Evolutionary conservation across 2,888 invertebrate species (phyloP).

Genomic region (Onthophagus sagittarius): DNA sequence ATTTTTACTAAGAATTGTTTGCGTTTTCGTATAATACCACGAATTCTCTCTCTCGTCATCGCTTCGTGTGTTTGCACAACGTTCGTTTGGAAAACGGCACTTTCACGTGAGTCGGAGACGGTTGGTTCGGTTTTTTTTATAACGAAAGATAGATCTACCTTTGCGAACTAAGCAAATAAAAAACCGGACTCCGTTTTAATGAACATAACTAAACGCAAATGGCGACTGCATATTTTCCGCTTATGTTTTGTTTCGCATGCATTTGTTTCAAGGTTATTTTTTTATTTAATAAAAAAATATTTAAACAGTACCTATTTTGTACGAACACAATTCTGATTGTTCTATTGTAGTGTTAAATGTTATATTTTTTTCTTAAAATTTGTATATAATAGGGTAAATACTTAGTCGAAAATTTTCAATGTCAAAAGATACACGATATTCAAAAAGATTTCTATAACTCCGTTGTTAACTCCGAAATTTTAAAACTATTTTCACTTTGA

Average conservation of each 20-base stretch:
- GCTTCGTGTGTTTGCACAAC: neutral
- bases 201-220: neutral
- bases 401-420: too few species aligned
- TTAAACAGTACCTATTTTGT: neutral
- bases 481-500: too few species aligned
- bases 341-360: too few species aligned
- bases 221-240: neutral
- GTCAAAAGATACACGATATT: too few species aligned
- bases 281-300: neutral
- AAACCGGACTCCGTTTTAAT: neutral
- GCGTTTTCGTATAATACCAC: neutral
- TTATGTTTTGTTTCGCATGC: neutral
- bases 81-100: neutral
- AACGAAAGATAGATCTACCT: neutral
- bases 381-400: too few species aligned
- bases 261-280: neutral
- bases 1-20: neutral
- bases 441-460: too few species aligned
- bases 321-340: too few species aligned
- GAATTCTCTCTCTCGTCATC: neutral
- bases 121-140: neutral
- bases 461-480: too few species aligned
- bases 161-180: neutral
- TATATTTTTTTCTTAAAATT: too few species aligned
- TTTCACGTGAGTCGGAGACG: neutral